Conservation (phyloP, 2,888 invertebrate genomes). For the Listrodromus nycthemerus region DNA sequence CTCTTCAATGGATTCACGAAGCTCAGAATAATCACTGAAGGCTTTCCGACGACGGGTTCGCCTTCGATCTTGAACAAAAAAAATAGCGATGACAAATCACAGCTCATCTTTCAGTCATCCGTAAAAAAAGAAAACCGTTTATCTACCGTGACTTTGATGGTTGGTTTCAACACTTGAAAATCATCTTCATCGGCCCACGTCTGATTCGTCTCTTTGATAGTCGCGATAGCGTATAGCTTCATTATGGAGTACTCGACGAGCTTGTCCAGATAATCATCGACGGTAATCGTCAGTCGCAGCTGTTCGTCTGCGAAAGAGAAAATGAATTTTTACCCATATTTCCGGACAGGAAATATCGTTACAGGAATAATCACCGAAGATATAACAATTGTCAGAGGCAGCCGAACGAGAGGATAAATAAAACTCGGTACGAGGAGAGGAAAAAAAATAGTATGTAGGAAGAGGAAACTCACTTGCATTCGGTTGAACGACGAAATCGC, state of each 20-base stretch:
- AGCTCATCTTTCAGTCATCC: constrained; percentile 28
- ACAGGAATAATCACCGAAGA: background rate
- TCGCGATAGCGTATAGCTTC: constrained; percentile 91
- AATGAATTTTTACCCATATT: no score
- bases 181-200: constrained; percentile 94
- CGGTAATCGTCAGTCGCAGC: constrained; percentile 86
- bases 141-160: constrained; percentile 88
- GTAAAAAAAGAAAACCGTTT: constrained; percentile 6
- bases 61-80: constrained; percentile 86
- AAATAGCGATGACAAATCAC: constrained; percentile 12
- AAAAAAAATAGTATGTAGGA: background rate
- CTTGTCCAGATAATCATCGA: constrained; percentile 91
- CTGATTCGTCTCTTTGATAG: constrained; percentile 92
- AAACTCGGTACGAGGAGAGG: background rate
- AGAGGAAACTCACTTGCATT: constrained; percentile 86
- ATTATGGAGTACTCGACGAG: constrained; percentile 92
- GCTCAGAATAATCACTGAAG: constrained; percentile 86
- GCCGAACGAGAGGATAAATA: no score
- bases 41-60: constrained; percentile 86
- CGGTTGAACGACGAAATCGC: constrained; percentile 88
- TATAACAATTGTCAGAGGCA: background rate
- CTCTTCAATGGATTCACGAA: constrained; percentile 90
- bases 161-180: constrained; percentile 91
- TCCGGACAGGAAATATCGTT: no score
- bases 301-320: constrained; percentile 85